Percentiles rank a stretch among this genome's conserved stretches.
Evolutionary conservation across 2,113 vertebrate species (phyloP).

Genomic region (Sebastes fasciatus): DNA sequence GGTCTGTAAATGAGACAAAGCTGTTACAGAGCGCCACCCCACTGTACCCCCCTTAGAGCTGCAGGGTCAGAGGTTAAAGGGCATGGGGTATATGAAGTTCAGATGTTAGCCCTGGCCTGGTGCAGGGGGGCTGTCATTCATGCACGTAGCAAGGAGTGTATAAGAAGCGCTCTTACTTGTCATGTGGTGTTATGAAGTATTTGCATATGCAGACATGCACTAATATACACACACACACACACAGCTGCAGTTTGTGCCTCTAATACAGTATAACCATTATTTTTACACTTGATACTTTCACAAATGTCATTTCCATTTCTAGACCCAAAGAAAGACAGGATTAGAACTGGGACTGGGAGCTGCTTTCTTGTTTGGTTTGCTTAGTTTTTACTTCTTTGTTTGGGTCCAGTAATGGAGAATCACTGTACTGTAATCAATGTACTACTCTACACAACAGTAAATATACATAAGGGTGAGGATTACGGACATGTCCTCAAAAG

Average conservation of each 20-base stretch:
- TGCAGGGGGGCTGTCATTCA: constrained; percentile 54
- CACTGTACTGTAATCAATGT: too few relatives aligned
- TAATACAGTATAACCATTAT: not conserved
- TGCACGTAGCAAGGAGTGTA: constrained; percentile 59
- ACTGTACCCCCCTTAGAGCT: constrained; percentile 55
- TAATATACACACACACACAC: not conserved
- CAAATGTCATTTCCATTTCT: not conserved
- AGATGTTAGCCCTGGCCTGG: constrained; percentile 52
- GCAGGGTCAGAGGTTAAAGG: constrained; percentile 62
- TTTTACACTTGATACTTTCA: constrained; percentile 14
- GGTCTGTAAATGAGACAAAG: constrained; percentile 98
- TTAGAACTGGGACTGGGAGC: not conserved
- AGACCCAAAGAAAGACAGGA: not conserved
- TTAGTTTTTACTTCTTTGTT: not conserved
- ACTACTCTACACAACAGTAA: too few relatives aligned
- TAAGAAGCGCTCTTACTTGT: constrained; percentile 8
- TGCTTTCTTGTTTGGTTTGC: not conserved
- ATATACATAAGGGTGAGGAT: not conserved
- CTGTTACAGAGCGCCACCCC: constrained; percentile 88
- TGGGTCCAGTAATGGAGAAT: not conserved
- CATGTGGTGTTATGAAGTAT: constrained; percentile 23
- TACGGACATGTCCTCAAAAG: not conserved
- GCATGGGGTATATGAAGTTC: constrained; percentile 35
- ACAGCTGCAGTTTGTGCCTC: constrained; percentile 8
- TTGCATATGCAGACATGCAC: constrained; percentile 45